Percentiles rank a stretch among this genome's conserved stretches.
Conservation (phyloP, 2,113 vertebrate species). For the Cynocephalus volans region DNA sequence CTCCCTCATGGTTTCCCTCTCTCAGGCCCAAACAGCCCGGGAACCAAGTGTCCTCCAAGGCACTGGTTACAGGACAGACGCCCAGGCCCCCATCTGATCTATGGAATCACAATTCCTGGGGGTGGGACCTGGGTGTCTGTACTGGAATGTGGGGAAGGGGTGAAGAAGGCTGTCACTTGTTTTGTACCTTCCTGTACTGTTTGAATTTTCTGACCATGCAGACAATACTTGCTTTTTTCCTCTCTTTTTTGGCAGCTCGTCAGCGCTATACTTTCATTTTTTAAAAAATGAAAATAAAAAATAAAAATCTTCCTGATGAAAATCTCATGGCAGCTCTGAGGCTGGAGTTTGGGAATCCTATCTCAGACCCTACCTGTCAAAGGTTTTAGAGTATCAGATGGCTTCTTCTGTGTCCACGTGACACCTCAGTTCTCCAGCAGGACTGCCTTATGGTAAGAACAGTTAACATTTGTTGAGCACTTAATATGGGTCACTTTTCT, state of each 20-base stretch:
- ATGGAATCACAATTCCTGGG: too few species aligned
- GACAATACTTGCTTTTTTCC: too few species aligned
- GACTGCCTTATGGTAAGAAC: neutral
- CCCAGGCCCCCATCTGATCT: neutral
- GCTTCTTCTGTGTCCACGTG: neutral
- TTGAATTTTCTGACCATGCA: neutral
- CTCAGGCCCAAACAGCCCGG: fast-evolving
- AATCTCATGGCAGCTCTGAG: neutral
- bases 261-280: neutral
- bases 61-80: neutral
- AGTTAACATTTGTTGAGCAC: neutral
- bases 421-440: neutral
- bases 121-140: neutral
- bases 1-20: neutral
- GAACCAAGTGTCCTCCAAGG: too few species aligned
- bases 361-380: neutral
- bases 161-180: neutral
- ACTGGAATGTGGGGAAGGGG: neutral
- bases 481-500: neutral
- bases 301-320: neutral
- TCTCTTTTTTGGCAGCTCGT: too few species aligned
- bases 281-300: neutral
- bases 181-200: neutral
- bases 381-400: neutral
- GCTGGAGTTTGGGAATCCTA: neutral